Evolutionary conservation across 2,797 vertebrate species (phyloP), one percentile per base, ranked within the genome.

Genomic region (Galaxias olidus): DNA sequence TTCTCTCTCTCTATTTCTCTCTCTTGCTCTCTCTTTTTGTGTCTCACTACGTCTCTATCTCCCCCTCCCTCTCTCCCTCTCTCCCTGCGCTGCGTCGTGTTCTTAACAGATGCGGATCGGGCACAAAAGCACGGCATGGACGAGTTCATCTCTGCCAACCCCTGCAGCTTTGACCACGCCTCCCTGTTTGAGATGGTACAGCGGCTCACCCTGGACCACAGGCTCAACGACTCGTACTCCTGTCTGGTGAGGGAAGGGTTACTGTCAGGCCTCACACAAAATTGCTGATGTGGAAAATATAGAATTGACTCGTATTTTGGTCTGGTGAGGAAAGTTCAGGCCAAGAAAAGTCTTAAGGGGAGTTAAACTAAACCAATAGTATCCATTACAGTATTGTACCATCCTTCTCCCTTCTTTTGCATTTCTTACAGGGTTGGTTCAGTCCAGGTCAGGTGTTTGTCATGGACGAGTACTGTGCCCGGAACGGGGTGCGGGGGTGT

Each of bases 101-200:
- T 12, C 0, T 0, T 47, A 20, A 88, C 93, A 99, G 97, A 99
- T 87, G 97, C 97, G 87, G 97, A 99, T 90, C 95, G 98, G 88
- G 98, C 98, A 74, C 98, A 99, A 92, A 99, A 99, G 79, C 98
- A 99, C 71, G 98, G 98, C 86, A 99, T 99, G 98, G 98, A 99
- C 77, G 98, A 99, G 91, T 99, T 99, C 89, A 99, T 99, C 89
- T 99, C 98, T 65, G 96, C 97, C 78, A 98, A 99, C 88, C 98
- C 97, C 74, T 99, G 97, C 91, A 98, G 94, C 92, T 99, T 98
- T 84, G 94, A 99, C 93, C 98, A 99, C 70, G 90, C 94, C 87
- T 95, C 94, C 48, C 93, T 99, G 84, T 99, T 99, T 89, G 96
- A 98, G 93, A 93, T 94, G 89, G 93, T 99, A 69, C 98, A 99